These are phyloP conservation scores for Oligia latruncula DNA, from an alignment of 2,888 invertebrate species.

Conservation along the genomic window DNA sequence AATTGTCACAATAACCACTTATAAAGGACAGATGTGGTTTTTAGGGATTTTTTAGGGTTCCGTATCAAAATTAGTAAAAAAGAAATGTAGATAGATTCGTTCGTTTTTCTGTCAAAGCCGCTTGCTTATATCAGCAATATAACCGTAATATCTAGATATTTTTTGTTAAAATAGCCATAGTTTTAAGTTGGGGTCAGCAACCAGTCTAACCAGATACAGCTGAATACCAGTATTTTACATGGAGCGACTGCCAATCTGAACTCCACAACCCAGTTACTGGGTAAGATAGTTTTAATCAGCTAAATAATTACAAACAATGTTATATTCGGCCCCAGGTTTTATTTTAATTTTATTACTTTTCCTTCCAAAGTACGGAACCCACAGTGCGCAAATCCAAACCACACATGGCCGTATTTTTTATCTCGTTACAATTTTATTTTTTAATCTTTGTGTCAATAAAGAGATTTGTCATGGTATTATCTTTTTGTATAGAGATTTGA, in stretches of 20 bases:
- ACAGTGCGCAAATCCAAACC: neutral
- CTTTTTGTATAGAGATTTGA: slow-evolving; percentile 44
- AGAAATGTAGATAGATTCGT: no score
- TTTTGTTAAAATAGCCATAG: no score
- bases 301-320: no score
- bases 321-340: neutral
- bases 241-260: no score
- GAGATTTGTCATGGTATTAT: slow-evolving; percentile 45
- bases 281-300: no score
- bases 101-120: neutral
- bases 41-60: slow-evolving; percentile 31
- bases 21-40: slow-evolving; percentile 65
- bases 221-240: no score
- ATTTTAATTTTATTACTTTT: neutral
- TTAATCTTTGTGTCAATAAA: slow-evolving; percentile 53
- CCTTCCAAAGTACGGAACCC: neutral
- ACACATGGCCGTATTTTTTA: slow-evolving; percentile 37
- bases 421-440: slow-evolving; percentile 55
- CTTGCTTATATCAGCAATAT: neutral
- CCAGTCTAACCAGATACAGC: no score
- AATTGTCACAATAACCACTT: slow-evolving; percentile 72
- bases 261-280: no score
- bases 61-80: neutral
- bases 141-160: no score
- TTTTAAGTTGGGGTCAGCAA: no score